These are phyloP conservation scores for Oryzias curvinotus DNA, from an alignment of 2,113 vertebrate genomes.

Conservation along the genomic window DNA sequence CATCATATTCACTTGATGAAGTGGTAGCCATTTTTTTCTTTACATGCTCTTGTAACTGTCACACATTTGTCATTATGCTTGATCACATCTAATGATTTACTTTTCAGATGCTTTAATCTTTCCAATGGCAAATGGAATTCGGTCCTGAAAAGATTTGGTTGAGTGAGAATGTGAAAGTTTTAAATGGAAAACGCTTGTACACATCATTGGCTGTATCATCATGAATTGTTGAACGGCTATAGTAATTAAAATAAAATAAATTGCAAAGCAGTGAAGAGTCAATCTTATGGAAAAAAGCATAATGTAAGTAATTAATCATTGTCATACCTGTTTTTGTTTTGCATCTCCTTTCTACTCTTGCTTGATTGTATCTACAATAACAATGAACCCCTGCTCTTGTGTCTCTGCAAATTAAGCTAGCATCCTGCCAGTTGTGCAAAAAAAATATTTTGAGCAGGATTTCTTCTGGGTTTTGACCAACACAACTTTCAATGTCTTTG, in stretches of 20 bases:
- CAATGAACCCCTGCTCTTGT: neutral
- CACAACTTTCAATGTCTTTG: too few relatives aligned
- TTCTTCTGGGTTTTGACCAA: too few relatives aligned
- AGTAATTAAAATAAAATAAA: neutral
- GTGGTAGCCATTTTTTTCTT: conserved; percentile 22
- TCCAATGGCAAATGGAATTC: conserved; percentile 1
- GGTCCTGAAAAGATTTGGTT: neutral
- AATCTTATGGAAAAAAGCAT: neutral
- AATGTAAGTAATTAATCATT: conserved; percentile 1
- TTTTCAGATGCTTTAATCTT: conserved; percentile 5
- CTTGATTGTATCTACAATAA: neutral
- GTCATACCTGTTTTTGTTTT: neutral
- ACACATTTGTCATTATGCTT: neutral
- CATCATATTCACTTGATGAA: conserved; percentile 34
- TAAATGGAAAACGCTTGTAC: neutral
- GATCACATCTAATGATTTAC: conserved; percentile 11
- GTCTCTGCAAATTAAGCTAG: neutral
- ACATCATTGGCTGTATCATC: neutral
- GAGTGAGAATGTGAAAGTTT: neutral
- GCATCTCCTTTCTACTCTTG: neutral
- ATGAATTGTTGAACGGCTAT: neutral
- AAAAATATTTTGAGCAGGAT: too few relatives aligned
- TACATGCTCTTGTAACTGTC: conserved; percentile 5
- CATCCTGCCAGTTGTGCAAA: neutral
- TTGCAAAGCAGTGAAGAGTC: neutral